Conservation (phyloP, 2,797 vertebrate genomes). For the Acestrorhynchus altus region DNA sequence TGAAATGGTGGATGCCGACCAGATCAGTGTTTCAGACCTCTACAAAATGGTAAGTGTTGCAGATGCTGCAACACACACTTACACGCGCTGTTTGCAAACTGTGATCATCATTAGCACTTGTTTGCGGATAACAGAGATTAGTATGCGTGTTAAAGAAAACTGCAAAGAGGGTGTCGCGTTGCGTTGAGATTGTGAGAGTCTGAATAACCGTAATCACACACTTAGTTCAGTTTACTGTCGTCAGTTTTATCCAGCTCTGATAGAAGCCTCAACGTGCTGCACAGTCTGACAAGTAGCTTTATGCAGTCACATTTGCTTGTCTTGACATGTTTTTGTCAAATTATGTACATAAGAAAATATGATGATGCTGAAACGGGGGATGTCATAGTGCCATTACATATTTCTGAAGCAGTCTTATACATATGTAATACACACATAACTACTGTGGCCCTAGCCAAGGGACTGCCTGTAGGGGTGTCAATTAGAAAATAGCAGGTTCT, state of each 20-base stretch:
- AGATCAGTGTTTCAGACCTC: constrained; percentile 96
- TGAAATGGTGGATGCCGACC: constrained; percentile 97
- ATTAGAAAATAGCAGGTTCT: not conserved
- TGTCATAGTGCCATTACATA: not conserved
- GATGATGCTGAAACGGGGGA: not conserved
- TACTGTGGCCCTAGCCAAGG: not conserved
- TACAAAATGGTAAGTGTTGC: constrained; percentile 93
- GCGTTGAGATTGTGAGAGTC: constrained; percentile 1
- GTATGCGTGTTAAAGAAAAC: constrained; percentile 21
- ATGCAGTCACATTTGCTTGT: not conserved
- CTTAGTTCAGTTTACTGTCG: not conserved
- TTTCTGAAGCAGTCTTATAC: not conserved
- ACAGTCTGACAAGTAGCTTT: not conserved
- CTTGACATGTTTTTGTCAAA: not conserved
- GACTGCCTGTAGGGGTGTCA: not conserved
- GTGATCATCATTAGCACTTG: not conserved
- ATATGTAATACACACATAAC: not conserved
- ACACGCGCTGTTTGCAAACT: constrained; percentile 5
- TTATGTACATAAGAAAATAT: not conserved
- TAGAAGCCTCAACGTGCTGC: not conserved
- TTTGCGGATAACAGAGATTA: constrained; percentile 14
- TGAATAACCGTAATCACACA: not conserved
- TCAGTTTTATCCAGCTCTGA: not conserved
- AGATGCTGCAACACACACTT: not conserved
- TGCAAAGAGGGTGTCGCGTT: constrained; percentile 5